Conservation (phyloP, 2,888 invertebrate species). For the Aquatica leii region DNA sequence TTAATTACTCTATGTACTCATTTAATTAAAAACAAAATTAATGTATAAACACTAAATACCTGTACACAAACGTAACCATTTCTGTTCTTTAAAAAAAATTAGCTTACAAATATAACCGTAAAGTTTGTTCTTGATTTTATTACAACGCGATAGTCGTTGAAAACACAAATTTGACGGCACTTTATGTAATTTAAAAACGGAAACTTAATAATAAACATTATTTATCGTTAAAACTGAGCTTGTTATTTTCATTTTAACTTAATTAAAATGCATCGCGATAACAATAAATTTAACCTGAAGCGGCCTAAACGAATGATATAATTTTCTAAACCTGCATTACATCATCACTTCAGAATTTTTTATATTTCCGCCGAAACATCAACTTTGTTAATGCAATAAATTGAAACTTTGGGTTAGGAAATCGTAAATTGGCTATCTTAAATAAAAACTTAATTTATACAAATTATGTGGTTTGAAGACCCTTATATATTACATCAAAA, state of each 20-base stretch:
- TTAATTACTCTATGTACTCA: too few relatives aligned
- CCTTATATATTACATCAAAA: background rate
- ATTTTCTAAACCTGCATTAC: background rate
- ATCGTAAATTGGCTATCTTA: too few relatives aligned
- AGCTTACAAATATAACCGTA: too few relatives aligned
- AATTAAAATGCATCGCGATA: slow-evolving; percentile 5
- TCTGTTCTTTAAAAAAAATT: too few relatives aligned
- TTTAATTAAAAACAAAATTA: too few relatives aligned
- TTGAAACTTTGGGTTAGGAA: too few relatives aligned
- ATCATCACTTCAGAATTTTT: background rate
- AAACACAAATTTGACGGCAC: background rate
- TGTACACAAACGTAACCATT: too few relatives aligned
- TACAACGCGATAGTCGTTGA: too few relatives aligned
- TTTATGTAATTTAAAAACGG: slow-evolving; percentile 4
- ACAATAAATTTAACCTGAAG: slow-evolving; percentile 2
- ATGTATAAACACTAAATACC: too few relatives aligned
- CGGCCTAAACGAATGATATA: background rate
- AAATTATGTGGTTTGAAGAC: background rate
- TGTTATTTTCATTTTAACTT: slow-evolving; percentile 6
- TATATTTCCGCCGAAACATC: background rate
- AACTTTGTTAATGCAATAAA: background rate
- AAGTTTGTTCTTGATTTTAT: too few relatives aligned
- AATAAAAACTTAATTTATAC: background rate
- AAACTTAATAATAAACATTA: slow-evolving; percentile 5
- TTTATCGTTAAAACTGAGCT: slow-evolving; percentile 1